phyloP scores from a whole-genome alignment of 2,113 vertebrate species.

The Egretta garzetta region DNA sequence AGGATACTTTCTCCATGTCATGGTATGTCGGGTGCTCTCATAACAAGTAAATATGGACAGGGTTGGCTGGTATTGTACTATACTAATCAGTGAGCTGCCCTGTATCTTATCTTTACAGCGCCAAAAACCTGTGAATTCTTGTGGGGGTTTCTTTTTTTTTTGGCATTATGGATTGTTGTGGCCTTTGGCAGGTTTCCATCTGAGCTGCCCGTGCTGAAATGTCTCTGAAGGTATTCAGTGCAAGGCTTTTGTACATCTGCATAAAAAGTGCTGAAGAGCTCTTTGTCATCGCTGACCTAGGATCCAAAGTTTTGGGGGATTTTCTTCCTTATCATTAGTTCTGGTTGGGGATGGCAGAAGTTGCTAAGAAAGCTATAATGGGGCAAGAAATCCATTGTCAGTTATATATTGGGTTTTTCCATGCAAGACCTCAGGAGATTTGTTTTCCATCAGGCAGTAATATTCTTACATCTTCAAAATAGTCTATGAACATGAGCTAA shows the following conservation, averaged over 20 bases:
- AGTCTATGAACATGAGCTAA: not conserved
- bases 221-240: not conserved
- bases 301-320: not conserved
- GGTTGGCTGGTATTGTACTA: not conserved
- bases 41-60: not conserved
- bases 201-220: not conserved
- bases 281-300: not conserved
- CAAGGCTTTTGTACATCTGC: not conserved
- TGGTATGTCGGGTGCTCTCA: not conserved
- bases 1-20: fast-evolving
- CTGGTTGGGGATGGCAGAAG: not conserved
- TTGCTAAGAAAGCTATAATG: not conserved
- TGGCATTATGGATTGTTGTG: not conserved
- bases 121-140: not conserved
- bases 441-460: not conserved
- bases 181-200: not conserved
- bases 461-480: not conserved
- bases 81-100: not conserved
- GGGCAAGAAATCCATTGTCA: not conserved
- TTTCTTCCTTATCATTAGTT: not conserved
- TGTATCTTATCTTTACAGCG: not conserved
- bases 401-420: not conserved
- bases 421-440: not conserved
- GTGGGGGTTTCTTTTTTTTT: not conserved
- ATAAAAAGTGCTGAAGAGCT: not conserved